Conservation (phyloP, 2,113 vertebrate genomes). For the Dipodomys ordii region DNA sequence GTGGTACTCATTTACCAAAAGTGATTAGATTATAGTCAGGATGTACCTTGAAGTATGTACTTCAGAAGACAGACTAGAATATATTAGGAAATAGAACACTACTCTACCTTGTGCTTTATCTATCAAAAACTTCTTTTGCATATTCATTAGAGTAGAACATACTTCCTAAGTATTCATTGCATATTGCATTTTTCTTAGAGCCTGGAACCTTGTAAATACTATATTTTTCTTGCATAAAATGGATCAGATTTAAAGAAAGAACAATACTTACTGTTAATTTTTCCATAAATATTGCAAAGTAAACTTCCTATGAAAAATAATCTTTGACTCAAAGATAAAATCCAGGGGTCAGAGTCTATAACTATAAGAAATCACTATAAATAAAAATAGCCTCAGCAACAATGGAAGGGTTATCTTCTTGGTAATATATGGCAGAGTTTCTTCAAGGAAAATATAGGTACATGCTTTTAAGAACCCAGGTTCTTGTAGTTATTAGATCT, state of each 20-base stretch:
- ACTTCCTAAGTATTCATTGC: not conserved
- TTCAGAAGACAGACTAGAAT: conserved; percentile 62
- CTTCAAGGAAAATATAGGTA: conserved; percentile 44
- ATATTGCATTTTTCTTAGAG: not conserved
- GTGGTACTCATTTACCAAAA: conserved; percentile 70
- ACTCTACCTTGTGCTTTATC: not conserved
- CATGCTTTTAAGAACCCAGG: conserved; percentile 53
- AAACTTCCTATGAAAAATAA: not conserved
- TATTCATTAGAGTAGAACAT: not conserved
- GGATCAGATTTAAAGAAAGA: not conserved
- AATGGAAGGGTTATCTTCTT: not conserved
- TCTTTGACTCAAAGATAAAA: conserved; percentile 5
- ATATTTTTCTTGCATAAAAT: not conserved
- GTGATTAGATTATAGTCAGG: conserved; percentile 64
- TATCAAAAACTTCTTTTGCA: not conserved
- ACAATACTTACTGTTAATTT: not conserved
- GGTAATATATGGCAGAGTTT: not conserved
- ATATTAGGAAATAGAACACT: conserved; percentile 33
- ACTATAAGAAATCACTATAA: conserved; percentile 16
- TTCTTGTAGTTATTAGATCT: not conserved
- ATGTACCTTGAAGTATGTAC: conserved; percentile 48
- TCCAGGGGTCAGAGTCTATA: accelerated
- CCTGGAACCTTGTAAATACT: not conserved
- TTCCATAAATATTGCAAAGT: conserved; percentile 31
- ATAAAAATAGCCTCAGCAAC: not conserved